phyloP scores from a whole-genome alignment of 2,888 invertebrate genomes.

The Oligia latruncula region DNA sequence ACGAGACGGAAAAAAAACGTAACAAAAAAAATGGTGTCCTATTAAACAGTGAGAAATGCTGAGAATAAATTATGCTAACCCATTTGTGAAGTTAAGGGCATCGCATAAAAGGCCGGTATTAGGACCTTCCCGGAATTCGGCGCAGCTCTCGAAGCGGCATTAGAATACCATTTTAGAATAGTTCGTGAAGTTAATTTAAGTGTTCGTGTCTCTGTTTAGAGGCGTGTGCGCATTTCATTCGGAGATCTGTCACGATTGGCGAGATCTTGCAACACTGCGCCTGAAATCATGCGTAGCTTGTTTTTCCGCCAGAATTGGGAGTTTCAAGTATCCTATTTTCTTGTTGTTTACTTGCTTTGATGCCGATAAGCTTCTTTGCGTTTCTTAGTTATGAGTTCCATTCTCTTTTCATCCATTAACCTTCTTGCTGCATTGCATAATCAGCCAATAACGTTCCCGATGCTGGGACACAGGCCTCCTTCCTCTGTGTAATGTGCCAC shows the following conservation, averaged over 20 bases:
- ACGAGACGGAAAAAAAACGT: constrained; percentile 57
- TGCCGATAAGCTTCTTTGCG: background rate
- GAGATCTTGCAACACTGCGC: constrained; percentile 3
- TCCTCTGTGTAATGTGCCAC: too few relatives aligned
- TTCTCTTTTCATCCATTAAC: background rate
- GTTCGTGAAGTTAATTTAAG: constrained; percentile 55
- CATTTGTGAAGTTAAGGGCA: constrained; percentile 72
- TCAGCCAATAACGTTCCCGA: too few relatives aligned
- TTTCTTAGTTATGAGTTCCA: background rate
- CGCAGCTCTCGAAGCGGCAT: constrained; percentile 48
- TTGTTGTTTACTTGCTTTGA: background rate
- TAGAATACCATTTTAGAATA: constrained; percentile 59
- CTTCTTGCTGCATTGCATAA: background rate
- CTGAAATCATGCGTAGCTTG: background rate
- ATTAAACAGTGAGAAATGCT: constrained; percentile 82
- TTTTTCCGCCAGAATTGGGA: background rate
- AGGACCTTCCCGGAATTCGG: constrained; percentile 75
- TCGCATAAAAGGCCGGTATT: constrained; percentile 70
- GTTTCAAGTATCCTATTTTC: background rate
- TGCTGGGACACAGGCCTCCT: too few relatives aligned
- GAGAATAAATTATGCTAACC: constrained; percentile 80
- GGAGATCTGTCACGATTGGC: constrained; percentile 29
- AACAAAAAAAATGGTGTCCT: constrained; percentile 77
- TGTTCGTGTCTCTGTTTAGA: constrained; percentile 34
- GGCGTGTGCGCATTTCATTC: constrained; percentile 26